These are phyloP conservation scores for Stenichneumon culpator DNA, from an alignment of 2,888 invertebrate genomes.

Conservation along the genomic window DNA sequence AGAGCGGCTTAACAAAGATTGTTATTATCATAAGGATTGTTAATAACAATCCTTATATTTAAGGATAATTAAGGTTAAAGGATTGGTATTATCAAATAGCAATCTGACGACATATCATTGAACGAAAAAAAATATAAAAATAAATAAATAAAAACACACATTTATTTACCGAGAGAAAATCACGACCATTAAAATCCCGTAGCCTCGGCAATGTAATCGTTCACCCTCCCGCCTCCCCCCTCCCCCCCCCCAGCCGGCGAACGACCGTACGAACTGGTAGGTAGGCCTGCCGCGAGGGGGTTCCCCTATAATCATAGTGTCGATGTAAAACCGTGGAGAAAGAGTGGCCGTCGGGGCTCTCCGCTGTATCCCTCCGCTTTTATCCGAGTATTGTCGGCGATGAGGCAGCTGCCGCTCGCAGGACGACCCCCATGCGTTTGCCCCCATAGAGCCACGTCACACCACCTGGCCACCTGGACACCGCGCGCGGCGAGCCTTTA, in stretches of 20 bases:
- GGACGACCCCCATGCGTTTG: slow-evolving; percentile 82
- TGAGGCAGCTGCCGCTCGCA: slow-evolving; percentile 79
- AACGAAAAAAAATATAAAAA: not conserved
- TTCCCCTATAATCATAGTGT: slow-evolving; percentile 70
- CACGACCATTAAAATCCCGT: slow-evolving; percentile 64
- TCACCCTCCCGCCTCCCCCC: slow-evolving; percentile 4
- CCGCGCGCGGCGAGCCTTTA: slow-evolving; percentile 38
- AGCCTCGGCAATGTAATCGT: slow-evolving; percentile 60
- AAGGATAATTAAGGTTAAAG: no score
- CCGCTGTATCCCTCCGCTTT: slow-evolving; percentile 68
- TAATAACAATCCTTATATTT: no score
- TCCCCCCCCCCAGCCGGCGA: not conserved
- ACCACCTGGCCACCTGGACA: slow-evolving; percentile 81
- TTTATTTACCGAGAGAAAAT: slow-evolving; percentile 32
- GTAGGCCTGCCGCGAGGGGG: slow-evolving; percentile 2
- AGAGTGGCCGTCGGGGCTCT: slow-evolving; percentile 40
- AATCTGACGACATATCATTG: no score
- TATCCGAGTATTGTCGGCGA: slow-evolving; percentile 81
- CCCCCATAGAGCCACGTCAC: slow-evolving; percentile 83
- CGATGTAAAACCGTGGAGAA: slow-evolving; percentile 69
- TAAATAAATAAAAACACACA: not conserved
- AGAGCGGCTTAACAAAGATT: no score
- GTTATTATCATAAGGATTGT: no score
- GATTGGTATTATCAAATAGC: no score
- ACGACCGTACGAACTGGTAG: slow-evolving; percentile 18